Percentiles rank a stretch among this genome's conserved stretches.
Conservation (phyloP, 2,797 vertebrate genomes). For the Sebastes glaucus region DNA sequence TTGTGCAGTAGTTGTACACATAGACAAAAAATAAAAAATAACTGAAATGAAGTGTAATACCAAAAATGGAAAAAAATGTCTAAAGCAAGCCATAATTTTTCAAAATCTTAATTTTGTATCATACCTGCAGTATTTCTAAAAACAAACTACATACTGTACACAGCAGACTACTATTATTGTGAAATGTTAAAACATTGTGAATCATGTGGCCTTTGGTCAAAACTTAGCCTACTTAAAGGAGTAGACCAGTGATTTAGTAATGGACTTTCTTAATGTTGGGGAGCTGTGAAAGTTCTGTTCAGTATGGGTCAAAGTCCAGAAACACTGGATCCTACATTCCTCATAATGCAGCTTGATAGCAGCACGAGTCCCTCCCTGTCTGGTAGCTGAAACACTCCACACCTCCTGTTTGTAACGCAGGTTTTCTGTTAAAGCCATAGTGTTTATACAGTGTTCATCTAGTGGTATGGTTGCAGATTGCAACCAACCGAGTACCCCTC, state of each 20-base stretch:
- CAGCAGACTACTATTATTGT: too few species aligned
- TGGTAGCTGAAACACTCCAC: too few species aligned
- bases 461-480: too few species aligned
- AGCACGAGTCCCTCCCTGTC: not conserved
- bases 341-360: not conserved
- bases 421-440: too few species aligned
- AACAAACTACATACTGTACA: too few species aligned
- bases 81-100: not conserved
- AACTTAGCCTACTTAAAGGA: not conserved
- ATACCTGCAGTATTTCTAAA: not conserved
- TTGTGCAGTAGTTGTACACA: not conserved
- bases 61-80: not conserved
- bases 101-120: not conserved
- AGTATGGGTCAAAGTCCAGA: not conserved
- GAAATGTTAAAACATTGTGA: not conserved
- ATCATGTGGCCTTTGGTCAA: not conserved
- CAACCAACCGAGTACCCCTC: too few species aligned
- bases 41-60: not conserved
- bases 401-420: too few species aligned
- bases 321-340: not conserved
- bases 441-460: too few species aligned
- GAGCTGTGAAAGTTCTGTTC: not conserved
- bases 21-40: not conserved
- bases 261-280: not conserved
- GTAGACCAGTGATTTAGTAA: not conserved